Evolutionary conservation across 2,888 invertebrate species (phyloP).

Genomic region (Drosophila setosimentum): DNA sequence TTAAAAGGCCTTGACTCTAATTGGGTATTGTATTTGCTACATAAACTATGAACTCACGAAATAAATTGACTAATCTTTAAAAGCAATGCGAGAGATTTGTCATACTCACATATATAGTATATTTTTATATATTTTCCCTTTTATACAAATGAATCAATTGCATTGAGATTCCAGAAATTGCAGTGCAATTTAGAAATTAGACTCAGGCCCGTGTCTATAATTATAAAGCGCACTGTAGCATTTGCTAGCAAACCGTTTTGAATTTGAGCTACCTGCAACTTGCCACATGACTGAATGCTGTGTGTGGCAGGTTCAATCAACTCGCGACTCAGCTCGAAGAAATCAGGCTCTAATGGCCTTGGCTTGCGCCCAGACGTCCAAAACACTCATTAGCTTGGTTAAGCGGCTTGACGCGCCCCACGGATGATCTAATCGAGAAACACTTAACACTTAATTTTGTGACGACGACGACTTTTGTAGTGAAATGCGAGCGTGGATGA

Average conservation of each 20-base stretch:
- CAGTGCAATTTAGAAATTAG: constrained; percentile 4
- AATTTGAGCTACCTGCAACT: constrained; percentile 35
- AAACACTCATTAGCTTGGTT: constrained; percentile 53
- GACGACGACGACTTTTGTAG: constrained; percentile 15
- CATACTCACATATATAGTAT: constrained; percentile 15
- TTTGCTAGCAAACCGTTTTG: constrained; percentile 17
- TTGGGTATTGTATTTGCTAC: constrained; percentile 24
- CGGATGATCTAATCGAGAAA: constrained; percentile 64
- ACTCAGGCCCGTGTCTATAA: constrained; percentile 35
- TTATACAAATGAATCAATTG: constrained; percentile 37
- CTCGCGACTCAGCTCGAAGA: constrained; percentile 21
- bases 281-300: constrained; percentile 53
- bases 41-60: constrained; percentile 17
- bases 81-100: constrained; percentile 27
- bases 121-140: not conserved
- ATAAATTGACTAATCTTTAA: constrained; percentile 37
- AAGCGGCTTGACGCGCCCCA: constrained; percentile 64
- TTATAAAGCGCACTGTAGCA: constrained; percentile 46
- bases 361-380: constrained; percentile 38
- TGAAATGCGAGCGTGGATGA: constrained; percentile 44
- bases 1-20: constrained; percentile 28
- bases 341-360: constrained; percentile 60
- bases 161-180: constrained; percentile 8
- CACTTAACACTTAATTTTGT: constrained; percentile 64
- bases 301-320: constrained; percentile 65